These are phyloP conservation scores for Leucoraja ocellata DNA, from an alignment of 2,797 vertebrate genomes.

Conservation along the genomic window DNA sequence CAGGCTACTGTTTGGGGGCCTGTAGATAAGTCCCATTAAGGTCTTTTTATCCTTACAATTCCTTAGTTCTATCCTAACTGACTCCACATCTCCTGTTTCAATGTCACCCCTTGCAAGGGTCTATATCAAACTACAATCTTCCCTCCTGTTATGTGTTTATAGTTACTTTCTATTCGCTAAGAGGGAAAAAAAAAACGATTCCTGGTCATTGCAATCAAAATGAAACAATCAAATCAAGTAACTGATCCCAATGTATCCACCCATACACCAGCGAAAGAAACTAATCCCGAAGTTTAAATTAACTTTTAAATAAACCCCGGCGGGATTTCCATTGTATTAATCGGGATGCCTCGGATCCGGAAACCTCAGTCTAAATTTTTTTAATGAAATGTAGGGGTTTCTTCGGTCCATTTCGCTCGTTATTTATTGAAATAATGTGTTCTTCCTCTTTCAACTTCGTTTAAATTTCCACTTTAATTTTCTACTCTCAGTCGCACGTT, in stretches of 20 bases:
- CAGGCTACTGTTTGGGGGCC: no score
- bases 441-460: background rate
- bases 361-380: background rate
- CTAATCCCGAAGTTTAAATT: background rate
- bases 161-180: background rate
- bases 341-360: background rate
- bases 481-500: no score
- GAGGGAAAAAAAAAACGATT: background rate
- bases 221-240: background rate
- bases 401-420: background rate
- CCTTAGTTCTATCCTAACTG: no score
- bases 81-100: no score
- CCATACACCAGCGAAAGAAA: background rate
- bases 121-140: background rate
- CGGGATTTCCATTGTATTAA: background rate
- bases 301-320: background rate
- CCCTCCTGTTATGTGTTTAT: background rate
- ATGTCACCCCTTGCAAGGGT: no score
- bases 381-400: background rate
- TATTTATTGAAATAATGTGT: background rate
- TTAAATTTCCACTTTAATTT: no score
- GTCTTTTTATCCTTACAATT: no score
- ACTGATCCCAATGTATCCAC: background rate
- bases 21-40: no score
- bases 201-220: background rate